Conservation (phyloP, 2,888 invertebrate species). For the Oegoconia quadripuncta region DNA sequence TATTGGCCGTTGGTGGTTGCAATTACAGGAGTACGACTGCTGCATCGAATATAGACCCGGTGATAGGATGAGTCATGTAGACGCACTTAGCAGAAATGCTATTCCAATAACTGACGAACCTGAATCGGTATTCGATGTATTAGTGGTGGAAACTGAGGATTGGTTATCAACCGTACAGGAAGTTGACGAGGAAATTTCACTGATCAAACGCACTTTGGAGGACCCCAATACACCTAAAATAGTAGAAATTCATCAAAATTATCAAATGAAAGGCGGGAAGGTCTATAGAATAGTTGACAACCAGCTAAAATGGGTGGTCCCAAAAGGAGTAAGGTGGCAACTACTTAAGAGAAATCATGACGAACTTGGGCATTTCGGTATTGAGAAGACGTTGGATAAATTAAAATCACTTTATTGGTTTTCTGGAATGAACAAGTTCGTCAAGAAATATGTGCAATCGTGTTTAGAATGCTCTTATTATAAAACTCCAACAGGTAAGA, state of each 20-base stretch:
- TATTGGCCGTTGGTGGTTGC: constrained; percentile 14
- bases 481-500: constrained; percentile 13
- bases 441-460: no score
- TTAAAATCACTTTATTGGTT: constrained; percentile 15
- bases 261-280: constrained; percentile 9
- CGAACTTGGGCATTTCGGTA: constrained; percentile 15
- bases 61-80: constrained; percentile 10
- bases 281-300: constrained; percentile 11
- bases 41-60: constrained; percentile 12
- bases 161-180: constrained; percentile 14
- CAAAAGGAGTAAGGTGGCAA: constrained; percentile 12
- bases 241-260: constrained; percentile 12
- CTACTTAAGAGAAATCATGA: constrained; percentile 13
- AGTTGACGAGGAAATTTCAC: neutral
- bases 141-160: constrained; percentile 9
- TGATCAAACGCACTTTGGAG: constrained; percentile 7
- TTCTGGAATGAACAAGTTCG: constrained; percentile 17
- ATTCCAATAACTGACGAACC: neutral
- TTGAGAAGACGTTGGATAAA: constrained; percentile 16
- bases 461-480: constrained; percentile 13
- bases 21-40: constrained; percentile 14
- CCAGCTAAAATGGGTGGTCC: constrained; percentile 16
- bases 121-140: constrained; percentile 9
- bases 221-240: neutral
- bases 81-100: constrained; percentile 13